Conservation (phyloP, 2,888 invertebrate species). For the Iselma pallidipennis region DNA sequence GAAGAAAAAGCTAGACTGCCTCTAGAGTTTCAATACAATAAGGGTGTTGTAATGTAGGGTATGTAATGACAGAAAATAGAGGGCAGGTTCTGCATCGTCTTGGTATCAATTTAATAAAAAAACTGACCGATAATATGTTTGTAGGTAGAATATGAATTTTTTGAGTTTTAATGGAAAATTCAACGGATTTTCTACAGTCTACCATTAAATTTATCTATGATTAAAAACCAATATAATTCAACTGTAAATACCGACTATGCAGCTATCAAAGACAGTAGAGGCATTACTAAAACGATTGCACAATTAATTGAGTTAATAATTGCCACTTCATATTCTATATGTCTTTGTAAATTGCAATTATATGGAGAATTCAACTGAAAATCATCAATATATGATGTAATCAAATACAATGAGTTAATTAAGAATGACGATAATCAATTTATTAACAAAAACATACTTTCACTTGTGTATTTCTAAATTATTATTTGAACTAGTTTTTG, state of each 20-base stretch:
- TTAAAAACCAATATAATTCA: slow-evolving; percentile 19
- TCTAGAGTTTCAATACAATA: slow-evolving; percentile 19
- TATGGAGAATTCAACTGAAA: not conserved
- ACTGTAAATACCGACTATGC: slow-evolving; percentile 11
- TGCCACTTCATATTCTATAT: not conserved
- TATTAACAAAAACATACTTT: no score
- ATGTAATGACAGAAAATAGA: slow-evolving; percentile 37
- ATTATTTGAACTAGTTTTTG: no score
- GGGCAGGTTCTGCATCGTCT: slow-evolving; percentile 20
- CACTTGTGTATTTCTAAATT: no score
- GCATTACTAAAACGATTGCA: not conserved
- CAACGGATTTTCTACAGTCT: not conserved
- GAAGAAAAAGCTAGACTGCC: slow-evolving; percentile 30
- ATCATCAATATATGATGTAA: not conserved
- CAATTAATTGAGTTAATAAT: not conserved
- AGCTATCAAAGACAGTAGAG: slow-evolving; percentile 15
- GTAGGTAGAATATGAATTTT: slow-evolving; percentile 3
- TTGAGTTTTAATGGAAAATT: slow-evolving; percentile 9
- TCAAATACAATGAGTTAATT: not conserved
- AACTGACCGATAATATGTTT: slow-evolving; percentile 5
- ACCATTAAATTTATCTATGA: not conserved
- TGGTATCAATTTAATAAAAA: no score
- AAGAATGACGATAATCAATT: not conserved
- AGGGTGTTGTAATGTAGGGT: slow-evolving; percentile 38
- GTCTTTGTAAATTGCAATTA: not conserved